Evolutionary conservation across 2,888 invertebrate species (phyloP).

Genomic region (Drosophila koepferae): DNA sequence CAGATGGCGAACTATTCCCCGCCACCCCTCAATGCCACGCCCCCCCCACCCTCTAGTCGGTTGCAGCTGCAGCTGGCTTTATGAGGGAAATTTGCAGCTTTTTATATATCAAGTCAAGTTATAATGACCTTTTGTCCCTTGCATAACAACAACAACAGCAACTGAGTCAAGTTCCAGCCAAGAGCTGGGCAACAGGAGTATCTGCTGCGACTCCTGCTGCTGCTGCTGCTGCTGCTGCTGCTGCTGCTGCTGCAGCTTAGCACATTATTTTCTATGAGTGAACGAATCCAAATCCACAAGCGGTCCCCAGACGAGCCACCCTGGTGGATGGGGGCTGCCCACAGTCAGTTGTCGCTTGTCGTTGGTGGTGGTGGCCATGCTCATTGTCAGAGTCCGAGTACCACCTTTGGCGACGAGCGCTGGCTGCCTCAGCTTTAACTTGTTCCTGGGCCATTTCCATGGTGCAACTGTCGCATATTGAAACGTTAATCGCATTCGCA

Average conservation of each 20-base stretch:
- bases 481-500: slow-evolving; percentile 76
- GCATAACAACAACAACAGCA: slow-evolving; percentile 25
- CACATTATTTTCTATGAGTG: slow-evolving; percentile 58
- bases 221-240: background rate
- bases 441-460: slow-evolving; percentile 45
- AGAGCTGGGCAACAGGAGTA: background rate
- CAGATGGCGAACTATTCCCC: slow-evolving; percentile 13
- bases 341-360: background rate
- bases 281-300: slow-evolving; percentile 47
- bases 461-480: slow-evolving; percentile 77
- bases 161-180: background rate
- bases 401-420: background rate
- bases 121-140: slow-evolving; percentile 63
- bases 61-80: slow-evolving; percentile 39
- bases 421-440: slow-evolving; percentile 9
- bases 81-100: slow-evolving; percentile 18
- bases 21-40: background rate
- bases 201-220: background rate
- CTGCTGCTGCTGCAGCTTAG: slow-evolving; percentile 51
- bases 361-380: background rate
- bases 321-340: background rate
- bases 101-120: slow-evolving; percentile 44
- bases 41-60: background rate
- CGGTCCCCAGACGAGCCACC: slow-evolving; percentile 42
- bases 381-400: slow-evolving; percentile 12